Percentiles rank a stretch among this genome's conserved stretches.
Conservation (phyloP, 2,888 invertebrate species). For the Cataglyphis albicans region DNA sequence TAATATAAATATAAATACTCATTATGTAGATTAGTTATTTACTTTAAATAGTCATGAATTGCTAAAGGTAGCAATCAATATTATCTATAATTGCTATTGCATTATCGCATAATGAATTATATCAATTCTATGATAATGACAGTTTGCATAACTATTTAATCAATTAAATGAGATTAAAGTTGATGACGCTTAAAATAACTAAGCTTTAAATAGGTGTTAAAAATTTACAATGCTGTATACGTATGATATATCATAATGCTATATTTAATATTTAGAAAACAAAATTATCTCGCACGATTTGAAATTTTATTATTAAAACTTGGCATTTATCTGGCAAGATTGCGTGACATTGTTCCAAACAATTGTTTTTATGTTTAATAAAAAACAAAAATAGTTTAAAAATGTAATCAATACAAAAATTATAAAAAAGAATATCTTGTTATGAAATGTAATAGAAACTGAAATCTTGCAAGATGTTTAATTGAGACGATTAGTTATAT, state of each 20-base stretch:
- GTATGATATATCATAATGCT: neutral
- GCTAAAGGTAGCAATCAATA: constrained; percentile 30
- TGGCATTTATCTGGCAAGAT: constrained; percentile 56
- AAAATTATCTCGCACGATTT: constrained; percentile 41
- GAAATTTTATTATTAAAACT: constrained; percentile 53
- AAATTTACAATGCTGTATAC: neutral
- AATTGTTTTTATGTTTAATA: constrained; percentile 14
- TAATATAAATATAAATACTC: neutral
- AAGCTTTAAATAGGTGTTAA: neutral
- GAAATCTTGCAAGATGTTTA: constrained; percentile 7
- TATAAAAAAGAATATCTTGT: neutral
- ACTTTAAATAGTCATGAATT: constrained; percentile 6
- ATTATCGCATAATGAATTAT: constrained; percentile 37
- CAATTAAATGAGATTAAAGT: constrained; percentile 32
- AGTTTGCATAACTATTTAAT: neutral
- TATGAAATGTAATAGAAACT: constrained; percentile 6
- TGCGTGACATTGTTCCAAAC: constrained; percentile 43
- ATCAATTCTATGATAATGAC: constrained; percentile 10
- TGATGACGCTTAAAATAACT: constrained; percentile 3
- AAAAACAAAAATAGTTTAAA: neutral
- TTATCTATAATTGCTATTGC: constrained; percentile 26
- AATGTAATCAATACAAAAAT: neutral
- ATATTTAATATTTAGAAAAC: constrained; percentile 50
- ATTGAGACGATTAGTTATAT: neutral
- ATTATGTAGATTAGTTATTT: constrained; percentile 10